Evolutionary conservation across 2,113 vertebrate species (phyloP).

Genomic region (Sturnus vulgaris): DNA sequence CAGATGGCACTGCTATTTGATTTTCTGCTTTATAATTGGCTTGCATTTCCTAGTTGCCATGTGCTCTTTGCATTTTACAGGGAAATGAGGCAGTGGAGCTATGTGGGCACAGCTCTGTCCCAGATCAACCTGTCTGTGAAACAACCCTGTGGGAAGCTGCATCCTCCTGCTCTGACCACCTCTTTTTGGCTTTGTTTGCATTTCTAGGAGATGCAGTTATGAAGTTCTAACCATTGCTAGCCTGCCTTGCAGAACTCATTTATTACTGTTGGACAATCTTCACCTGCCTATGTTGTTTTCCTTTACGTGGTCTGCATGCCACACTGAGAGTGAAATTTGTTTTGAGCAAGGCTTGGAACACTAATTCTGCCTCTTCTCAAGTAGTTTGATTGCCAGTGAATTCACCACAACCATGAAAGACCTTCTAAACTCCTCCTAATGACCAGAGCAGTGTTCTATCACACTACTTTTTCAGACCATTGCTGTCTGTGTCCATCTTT

Average conservation of each 20-base stretch:
- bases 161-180: neutral
- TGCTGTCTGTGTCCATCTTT: neutral
- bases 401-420: neutral
- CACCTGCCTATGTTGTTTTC: neutral
- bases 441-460: neutral
- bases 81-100: neutral
- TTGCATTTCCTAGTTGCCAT: neutral
- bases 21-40: neutral
- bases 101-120: neutral
- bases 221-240: neutral
- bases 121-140: neutral
- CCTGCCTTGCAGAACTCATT: neutral
- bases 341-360: neutral
- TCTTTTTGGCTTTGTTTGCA: neutral
- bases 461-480: neutral
- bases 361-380: neutral
- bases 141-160: rapidly evolving
- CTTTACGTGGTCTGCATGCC: neutral
- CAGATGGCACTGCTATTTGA: neutral
- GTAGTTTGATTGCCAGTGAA: neutral
- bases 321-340: neutral
- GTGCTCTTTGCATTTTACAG: neutral
- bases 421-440: neutral
- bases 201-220: neutral
- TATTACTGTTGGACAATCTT: neutral